A percentile compares a stretch with the other conserved stretches of the same genome.
Evolutionary conservation across 2,113 vertebrate genomes (phyloP).

Genomic region (Neolamprologus hecqui): DNA sequence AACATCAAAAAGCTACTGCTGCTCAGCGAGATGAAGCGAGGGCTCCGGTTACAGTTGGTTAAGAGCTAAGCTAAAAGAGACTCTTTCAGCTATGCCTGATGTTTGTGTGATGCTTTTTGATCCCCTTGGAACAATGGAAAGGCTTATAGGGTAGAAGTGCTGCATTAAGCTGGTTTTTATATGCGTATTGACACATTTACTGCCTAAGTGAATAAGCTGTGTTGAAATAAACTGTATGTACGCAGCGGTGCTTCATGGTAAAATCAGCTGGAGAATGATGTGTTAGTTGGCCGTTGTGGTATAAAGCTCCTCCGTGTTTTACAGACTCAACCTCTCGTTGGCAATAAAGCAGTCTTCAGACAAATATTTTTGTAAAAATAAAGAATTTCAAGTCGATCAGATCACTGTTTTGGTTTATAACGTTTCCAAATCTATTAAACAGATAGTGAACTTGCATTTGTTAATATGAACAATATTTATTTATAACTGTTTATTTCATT

Average conservation of each 20-base stretch:
- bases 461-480: background rate
- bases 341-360: background rate
- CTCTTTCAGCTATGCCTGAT: slow-evolving; percentile 36
- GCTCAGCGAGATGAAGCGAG: slow-evolving; percentile 13
- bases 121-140: slow-evolving; percentile 19
- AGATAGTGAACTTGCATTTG: background rate
- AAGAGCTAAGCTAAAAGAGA: slow-evolving; percentile 47
- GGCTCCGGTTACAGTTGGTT: slow-evolving; percentile 43
- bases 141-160: background rate
- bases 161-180: background rate
- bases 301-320: background rate
- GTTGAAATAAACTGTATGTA: background rate
- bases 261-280: background rate
- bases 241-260: background rate
- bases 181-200: background rate
- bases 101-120: slow-evolving; percentile 42
- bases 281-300: background rate
- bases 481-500: background rate
- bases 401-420: background rate
- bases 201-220: background rate
- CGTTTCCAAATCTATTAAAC: accelerated
- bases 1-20: slow-evolving; percentile 55
- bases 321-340: background rate
- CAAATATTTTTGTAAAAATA: background rate
- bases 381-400: background rate